These are phyloP conservation scores for Lydus trimaculatus DNA, from an alignment of 2,888 invertebrate species.

Conservation along the genomic window DNA sequence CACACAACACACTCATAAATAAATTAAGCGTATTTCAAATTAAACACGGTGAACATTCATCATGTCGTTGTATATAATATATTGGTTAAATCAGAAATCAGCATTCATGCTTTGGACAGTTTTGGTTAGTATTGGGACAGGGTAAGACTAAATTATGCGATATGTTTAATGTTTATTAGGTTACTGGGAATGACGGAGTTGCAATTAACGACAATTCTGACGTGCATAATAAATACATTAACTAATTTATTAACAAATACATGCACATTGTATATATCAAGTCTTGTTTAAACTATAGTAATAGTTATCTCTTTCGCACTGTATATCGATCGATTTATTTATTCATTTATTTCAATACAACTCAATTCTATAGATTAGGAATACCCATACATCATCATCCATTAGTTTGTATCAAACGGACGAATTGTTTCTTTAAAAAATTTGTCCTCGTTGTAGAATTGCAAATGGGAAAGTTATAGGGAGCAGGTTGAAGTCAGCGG, in stretches of 20 bases:
- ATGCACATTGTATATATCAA: slow-evolving; percentile 21
- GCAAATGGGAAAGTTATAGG: not conserved
- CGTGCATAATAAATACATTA: slow-evolving; percentile 58
- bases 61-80: slow-evolving; percentile 36
- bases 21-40: slow-evolving; percentile 49
- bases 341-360: slow-evolving; percentile 17
- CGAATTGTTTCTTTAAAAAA: too few species aligned
- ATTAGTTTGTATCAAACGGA: too few species aligned
- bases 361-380: not conserved
- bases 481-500: too few species aligned
- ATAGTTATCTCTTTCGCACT: slow-evolving; percentile 20
- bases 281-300: slow-evolving; percentile 19
- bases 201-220: slow-evolving; percentile 59
- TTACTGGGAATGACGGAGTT: slow-evolving; percentile 58
- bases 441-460: not conserved
- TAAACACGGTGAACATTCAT: slow-evolving; percentile 42
- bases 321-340: slow-evolving; percentile 26
- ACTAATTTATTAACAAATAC: slow-evolving; percentile 47
- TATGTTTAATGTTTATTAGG: slow-evolving; percentile 61
- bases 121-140: slow-evolving; percentile 47
- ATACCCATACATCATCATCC: not conserved
- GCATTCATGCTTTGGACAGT: slow-evolving; percentile 47
- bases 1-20: slow-evolving; percentile 44
- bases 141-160: slow-evolving; percentile 60
- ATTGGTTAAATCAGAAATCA: slow-evolving; percentile 50